Base-by-base conservation (phyloP, 2,888 invertebrate species). In the Sisyra terminalis region DNA sequence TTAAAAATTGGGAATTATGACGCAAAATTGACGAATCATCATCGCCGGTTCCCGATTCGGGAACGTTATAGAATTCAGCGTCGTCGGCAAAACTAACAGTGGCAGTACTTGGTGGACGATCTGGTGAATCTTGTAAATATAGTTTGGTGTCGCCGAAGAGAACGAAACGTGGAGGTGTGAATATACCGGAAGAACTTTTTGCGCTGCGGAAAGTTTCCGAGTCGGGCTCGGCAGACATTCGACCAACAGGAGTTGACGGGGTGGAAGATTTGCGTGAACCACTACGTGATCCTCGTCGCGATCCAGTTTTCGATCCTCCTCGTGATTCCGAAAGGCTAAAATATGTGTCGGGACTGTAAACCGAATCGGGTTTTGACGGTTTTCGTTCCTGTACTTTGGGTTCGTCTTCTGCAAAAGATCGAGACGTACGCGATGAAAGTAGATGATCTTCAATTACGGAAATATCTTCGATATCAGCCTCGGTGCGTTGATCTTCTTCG, bases 401-500 rank as follows among this genome's bases (percentile, higher is more conserved):
- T 11, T 14, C 30, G 11, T 41, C 34, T 9, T 29, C 29, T 13
- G 16, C 11, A 9, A 41, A 32, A 4, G 11, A n/a, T 11, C 35
- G 17, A 4, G 41, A 41, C 8, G 15, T 8, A 17, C 16, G 14
- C 5, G 41, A 41, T 3, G 41, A 41, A 18, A 31, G 35, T 31
- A 38, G 11, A n/a, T 16, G 39, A n/a, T 45, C 39, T 43, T 47
- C 44, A 11, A 47, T 39, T 15, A 40, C 39, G 7, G 45, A 40
- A 35, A 52, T 44, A 52, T 88, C 88, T 56, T 88, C 88, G 47
- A 89, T 66, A 49, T 85, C 88, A 1, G 85, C 86, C 63, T 89
- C 88, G 0, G 89, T 89, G 42, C 85, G 70, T 46, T 84, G 64
- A 56, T 88, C 88, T 53, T 87, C 85, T 50, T 78, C 80, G 3